These are phyloP conservation scores for Polypedilum pembai DNA, from an alignment of 1,140 invertebrate genomes.

Conservation along the genomic window DNA sequence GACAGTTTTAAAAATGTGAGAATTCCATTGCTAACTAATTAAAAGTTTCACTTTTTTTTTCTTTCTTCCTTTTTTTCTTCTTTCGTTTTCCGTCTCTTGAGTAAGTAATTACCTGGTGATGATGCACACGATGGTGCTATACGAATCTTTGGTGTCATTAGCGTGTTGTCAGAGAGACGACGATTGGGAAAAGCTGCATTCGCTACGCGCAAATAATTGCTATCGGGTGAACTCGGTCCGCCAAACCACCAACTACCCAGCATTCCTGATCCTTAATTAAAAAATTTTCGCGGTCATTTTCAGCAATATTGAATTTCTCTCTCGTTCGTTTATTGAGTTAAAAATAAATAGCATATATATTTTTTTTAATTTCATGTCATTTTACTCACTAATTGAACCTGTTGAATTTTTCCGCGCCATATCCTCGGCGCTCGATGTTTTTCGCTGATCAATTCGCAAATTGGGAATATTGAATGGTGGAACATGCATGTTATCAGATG, in stretches of 20 bases:
- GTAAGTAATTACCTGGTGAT: constrained; percentile 54
- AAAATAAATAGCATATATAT: too few species aligned
- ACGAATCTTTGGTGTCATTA: constrained; percentile 82
- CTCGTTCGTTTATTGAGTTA: too few species aligned
- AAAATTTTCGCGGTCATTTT: too few species aligned
- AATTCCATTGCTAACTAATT: too few species aligned
- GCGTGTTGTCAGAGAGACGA: constrained; percentile 81
- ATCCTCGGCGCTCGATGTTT: constrained; percentile 79
- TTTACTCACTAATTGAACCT: constrained; percentile 43
- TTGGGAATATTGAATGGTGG: constrained; percentile 80
- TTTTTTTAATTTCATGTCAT: too few species aligned
- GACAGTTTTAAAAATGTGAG: too few species aligned
- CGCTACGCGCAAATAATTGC: constrained; percentile 76
- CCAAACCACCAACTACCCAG: constrained; percentile 66
- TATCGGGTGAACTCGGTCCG: constrained; percentile 67
- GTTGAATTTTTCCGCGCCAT: constrained; percentile 78
- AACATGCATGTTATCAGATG: constrained; percentile 76
- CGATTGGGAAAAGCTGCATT: constrained; percentile 69
- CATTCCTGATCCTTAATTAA: constrained; percentile 48
- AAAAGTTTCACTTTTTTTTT: too few species aligned
- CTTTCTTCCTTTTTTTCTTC: too few species aligned
- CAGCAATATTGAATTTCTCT: too few species aligned
- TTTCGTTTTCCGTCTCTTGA: too few species aligned
- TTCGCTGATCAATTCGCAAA: constrained; percentile 71
- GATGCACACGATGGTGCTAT: constrained; percentile 78